Base-by-base conservation (phyloP, 2,113 vertebrate species). In the Erythrolamprus reginae region DNA sequence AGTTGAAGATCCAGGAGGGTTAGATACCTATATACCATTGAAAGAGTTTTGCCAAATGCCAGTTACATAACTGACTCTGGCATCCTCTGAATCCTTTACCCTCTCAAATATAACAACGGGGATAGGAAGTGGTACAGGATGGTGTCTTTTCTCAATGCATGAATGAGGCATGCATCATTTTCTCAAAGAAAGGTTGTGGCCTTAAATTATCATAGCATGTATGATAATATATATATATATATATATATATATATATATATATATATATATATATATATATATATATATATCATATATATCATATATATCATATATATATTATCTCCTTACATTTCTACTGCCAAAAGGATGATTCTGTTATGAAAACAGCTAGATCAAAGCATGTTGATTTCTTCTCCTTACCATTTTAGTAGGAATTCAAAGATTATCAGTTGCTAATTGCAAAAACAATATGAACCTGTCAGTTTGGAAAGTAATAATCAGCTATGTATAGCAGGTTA, bases 391-490 rank as follows among this genome's bases (percentile, higher is more conserved):
- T n/a, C 28, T 58, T 28, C 7, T 2, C 12, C 42, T 38, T 55
- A 8, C 2, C 24, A 13, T 50, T 65, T 55, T 55, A 88, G 28
- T 45, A 58, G 21, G 26, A 48, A 56, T 4, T 50, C 24, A 87
- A 87, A 17, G 17, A 48, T 55, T 58, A 10, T 55, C 65, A 55
- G 55, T 82, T 90, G 89, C 61, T 90, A 87, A 90, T 47, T 90
- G 65, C 50, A 86, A 56, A 42, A 58, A 84, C 53, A 87, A 87
- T 87, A 56, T 82, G 61, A 10, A 10, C 21, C 48, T n/a, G 51
- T 82, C 51, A 87, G 26, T 47, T 38, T 26, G 26, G 12, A 56
- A 52, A 87, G 55, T 82, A 87, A 90, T 86, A 23, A 90, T 86
- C 13, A 23, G 28, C 6, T 23, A 56, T 21, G 10, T 17, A 56